phyloP scores from a whole-genome alignment of 2,888 invertebrate species.

The Pyrochroa serraticornis region DNA sequence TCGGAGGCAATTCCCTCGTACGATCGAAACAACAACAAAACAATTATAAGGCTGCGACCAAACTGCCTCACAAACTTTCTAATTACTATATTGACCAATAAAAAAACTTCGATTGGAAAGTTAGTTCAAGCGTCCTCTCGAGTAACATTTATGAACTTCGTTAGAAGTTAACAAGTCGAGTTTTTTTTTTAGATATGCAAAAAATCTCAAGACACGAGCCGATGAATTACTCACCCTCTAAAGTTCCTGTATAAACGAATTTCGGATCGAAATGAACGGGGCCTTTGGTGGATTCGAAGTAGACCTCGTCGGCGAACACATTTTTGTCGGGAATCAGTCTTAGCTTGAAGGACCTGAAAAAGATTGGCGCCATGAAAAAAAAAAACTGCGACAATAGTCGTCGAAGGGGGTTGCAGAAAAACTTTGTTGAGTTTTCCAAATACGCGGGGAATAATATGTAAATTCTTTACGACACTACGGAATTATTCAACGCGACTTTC shows the following conservation, averaged over 20 bases:
- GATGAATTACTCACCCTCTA: constrained; percentile 69
- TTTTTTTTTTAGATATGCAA: constrained; percentile 10
- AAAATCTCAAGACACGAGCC: not conserved
- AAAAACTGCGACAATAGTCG: not conserved
- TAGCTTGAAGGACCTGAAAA: constrained; percentile 77
- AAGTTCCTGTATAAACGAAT: constrained; percentile 76
- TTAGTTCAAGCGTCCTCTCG: constrained; percentile 10
- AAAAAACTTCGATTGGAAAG: constrained; percentile 26
- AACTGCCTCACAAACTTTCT: constrained; percentile 28
- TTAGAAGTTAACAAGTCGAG: constrained; percentile 1
- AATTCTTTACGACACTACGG: not conserved
- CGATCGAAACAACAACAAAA: constrained; percentile 23
- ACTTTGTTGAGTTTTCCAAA: not conserved
- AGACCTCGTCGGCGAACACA: constrained; percentile 77
- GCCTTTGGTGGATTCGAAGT: constrained; percentile 76
- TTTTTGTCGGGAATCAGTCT: constrained; percentile 74
- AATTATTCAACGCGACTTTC: constrained; percentile 2
- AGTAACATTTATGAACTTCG: constrained; percentile 11
- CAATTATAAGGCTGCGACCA: constrained; percentile 23
- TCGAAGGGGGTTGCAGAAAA: not conserved
- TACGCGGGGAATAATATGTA: not conserved
- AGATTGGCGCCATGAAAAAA: constrained; percentile 33
- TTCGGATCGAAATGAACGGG: constrained; percentile 74
- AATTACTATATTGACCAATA: constrained; percentile 27
- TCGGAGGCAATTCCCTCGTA: constrained; percentile 11